Conservation (phyloP, 2,888 invertebrate genomes). For the Craniophora ligustri region DNA sequence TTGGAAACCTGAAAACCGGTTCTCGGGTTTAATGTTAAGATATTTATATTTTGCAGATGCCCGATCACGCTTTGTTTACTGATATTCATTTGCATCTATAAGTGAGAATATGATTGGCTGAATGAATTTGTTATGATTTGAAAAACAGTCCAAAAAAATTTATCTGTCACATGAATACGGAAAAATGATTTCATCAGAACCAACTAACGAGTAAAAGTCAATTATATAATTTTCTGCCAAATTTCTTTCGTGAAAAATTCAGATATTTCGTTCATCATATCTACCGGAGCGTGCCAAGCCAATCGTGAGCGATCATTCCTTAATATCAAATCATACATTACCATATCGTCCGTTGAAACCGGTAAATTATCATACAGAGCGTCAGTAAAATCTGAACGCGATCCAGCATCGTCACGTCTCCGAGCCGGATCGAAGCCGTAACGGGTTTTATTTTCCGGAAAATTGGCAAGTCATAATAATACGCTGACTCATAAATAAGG, state of each 20-base stretch:
- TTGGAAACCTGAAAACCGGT: too few relatives aligned
- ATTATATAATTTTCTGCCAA: background rate
- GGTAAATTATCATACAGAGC: conserved; percentile 76
- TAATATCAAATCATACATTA: conserved; percentile 58
- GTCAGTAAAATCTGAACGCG: conserved; percentile 74
- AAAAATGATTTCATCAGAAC: background rate
- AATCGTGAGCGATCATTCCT: conserved; percentile 35
- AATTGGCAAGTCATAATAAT: conserved; percentile 88
- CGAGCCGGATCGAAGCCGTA: conserved; percentile 66
- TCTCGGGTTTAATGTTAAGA: too few relatives aligned
- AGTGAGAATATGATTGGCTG: too few relatives aligned
- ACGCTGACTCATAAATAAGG: conserved; percentile 87
- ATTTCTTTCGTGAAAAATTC: background rate
- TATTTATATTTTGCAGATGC: too few relatives aligned
- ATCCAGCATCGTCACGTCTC: conserved; percentile 72
- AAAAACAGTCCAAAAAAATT: too few relatives aligned
- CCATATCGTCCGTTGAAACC: conserved; percentile 40
- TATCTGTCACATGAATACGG: background rate
- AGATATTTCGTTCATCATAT: background rate
- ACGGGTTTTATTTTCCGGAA: conserved; percentile 85
- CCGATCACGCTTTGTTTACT: too few relatives aligned
- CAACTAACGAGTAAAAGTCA: background rate
- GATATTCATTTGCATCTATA: too few relatives aligned
- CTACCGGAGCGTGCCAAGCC: background rate
- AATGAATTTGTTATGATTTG: too few relatives aligned